A percentile compares a stretch with the other conserved stretches of the same genome.
These are phyloP conservation scores for Helicoverpa assulta DNA, from an alignment of 2,888 invertebrate species.

Conservation along the genomic window DNA sequence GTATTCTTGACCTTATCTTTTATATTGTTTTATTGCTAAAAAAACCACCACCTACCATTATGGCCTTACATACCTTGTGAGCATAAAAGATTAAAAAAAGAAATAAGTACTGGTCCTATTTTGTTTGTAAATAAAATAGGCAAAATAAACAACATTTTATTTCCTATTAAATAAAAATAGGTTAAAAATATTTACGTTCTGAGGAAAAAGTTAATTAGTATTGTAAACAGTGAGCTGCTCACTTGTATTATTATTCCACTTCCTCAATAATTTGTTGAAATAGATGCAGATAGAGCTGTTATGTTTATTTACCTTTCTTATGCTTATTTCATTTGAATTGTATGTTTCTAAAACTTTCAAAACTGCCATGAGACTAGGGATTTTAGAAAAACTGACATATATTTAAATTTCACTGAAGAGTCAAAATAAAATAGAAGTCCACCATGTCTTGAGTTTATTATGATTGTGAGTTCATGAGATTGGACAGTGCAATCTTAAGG, in stretches of 20 bases:
- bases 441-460: no score
- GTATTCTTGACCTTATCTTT: conserved; percentile 34
- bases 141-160: background rate
- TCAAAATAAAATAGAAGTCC: no score
- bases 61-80: background rate
- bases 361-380: background rate
- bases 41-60: background rate
- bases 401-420: no score
- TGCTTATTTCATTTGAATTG: conserved; percentile 10
- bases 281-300: conserved; percentile 9
- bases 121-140: conserved; percentile 4
- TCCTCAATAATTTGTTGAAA: conserved; percentile 41
- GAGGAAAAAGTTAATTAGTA: conserved; percentile 31
- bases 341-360: conserved; percentile 1
- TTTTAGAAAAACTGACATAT: background rate
- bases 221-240: conserved; percentile 17
- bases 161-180: conserved; percentile 15
- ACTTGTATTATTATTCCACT: conserved; percentile 29
- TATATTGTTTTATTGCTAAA: conserved; percentile 5
- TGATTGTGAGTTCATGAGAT: no score
- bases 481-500: no score
- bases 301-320: conserved; percentile 2
- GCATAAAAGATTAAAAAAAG: background rate
- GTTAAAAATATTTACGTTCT: conserved; percentile 6
- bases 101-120: background rate